Evolutionary conservation across 2,797 vertebrate genomes (phyloP).

Genomic region (Hoplostethus atlanticus): DNA sequence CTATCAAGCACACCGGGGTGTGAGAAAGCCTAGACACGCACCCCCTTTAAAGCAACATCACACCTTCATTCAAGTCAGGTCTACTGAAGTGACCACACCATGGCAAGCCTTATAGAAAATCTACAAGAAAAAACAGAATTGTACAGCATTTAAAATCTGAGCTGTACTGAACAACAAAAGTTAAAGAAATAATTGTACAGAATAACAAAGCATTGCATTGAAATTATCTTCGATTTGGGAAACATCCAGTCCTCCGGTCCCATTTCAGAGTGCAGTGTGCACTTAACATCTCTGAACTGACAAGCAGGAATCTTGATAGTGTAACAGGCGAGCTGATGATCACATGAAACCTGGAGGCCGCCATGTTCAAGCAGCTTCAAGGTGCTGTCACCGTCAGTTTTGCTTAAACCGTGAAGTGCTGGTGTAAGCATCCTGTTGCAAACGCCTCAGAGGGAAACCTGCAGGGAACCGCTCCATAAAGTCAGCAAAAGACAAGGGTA

Average conservation of each 20-base stretch:
- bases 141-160: not conserved
- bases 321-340: not conserved
- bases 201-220: not conserved
- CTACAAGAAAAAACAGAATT: not conserved
- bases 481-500: constrained; percentile 33
- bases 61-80: constrained; percentile 4
- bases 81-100: not conserved
- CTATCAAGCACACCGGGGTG: constrained; percentile 35
- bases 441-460: constrained; percentile 9
- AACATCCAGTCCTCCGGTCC: not conserved
- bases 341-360: constrained; percentile 8
- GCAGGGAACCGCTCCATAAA: constrained; percentile 32
- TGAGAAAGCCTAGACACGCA: constrained; percentile 30
- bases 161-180: not conserved
- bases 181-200: not conserved
- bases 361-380: not conserved
- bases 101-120: constrained; percentile 4
- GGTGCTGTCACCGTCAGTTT: constrained; percentile 11
- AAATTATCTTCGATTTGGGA: not conserved
- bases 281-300: constrained; percentile 4
- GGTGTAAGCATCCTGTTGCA: constrained; percentile 32
- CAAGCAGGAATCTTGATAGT: not conserved
- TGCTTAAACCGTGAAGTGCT: constrained; percentile 24
- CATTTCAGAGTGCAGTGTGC: not conserved
- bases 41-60: constrained; percentile 19